Percentiles rank a stretch among this genome's conserved stretches.
Conservation (phyloP, 2,888 invertebrate species). For the Mesorhabditis spiculigera region DNA sequence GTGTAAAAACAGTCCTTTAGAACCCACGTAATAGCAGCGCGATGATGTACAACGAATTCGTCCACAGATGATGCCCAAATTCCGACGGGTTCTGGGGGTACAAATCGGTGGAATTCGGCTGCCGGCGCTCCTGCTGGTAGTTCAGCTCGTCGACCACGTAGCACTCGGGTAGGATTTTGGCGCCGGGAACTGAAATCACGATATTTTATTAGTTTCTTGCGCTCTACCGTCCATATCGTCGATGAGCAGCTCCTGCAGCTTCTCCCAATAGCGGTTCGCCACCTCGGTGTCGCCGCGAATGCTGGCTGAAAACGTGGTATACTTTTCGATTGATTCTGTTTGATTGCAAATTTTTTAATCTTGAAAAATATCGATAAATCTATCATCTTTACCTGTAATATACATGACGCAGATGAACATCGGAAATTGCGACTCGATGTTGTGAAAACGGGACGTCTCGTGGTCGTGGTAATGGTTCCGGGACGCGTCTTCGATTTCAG, state of each 20-base stretch:
- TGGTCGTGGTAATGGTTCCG: conserved; percentile 80
- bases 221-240: conserved; percentile 73
- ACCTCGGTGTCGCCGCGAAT: conserved; percentile 27
- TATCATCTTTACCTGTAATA: conserved; percentile 74
- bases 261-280: conserved; percentile 70
- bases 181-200: conserved; percentile 42
- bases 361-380: not conserved
- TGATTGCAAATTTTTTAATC: not conserved
- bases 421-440: conserved; percentile 96
- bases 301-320: conserved; percentile 26
- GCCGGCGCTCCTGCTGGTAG: conserved; percentile 39
- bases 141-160: conserved; percentile 66
- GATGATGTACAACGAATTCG: conserved; percentile 90
- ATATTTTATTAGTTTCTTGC: no score
- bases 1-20: no score
- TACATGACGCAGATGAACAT: conserved; percentile 91
- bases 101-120: conserved; percentile 47
- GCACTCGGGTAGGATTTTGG: conserved; percentile 79
- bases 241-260: conserved; percentile 77
- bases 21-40: conserved; percentile 74
- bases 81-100: conserved; percentile 52
- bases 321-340: not conserved
- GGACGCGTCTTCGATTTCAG: conserved; percentile 77
- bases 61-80: conserved; percentile 76
- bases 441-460: conserved; percentile 87